A percentile compares a stretch with the other conserved stretches of the same genome.
phyloP scores from a whole-genome alignment of 92 coral and sea anemone genomes.

The Porites divaricata region DNA sequence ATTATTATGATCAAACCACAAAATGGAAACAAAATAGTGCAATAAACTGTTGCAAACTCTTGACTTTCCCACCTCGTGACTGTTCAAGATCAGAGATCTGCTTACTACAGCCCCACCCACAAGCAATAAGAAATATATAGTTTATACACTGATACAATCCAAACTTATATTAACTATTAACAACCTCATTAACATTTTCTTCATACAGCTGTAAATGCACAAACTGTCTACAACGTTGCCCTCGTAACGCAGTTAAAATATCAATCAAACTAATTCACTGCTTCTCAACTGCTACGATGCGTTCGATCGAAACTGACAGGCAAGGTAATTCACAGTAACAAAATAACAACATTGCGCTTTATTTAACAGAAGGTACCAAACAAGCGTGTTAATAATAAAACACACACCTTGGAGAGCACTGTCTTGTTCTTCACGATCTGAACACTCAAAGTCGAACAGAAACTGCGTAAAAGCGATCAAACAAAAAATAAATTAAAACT shows the following conservation, averaged over 20 bases:
- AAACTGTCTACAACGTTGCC: background rate
- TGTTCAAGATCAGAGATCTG: background rate
- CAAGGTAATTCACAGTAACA: background rate
- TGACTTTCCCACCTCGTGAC: background rate
- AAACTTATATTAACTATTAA: background rate
- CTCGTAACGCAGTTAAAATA: background rate
- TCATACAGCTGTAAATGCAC: background rate
- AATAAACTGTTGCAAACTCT: background rate
- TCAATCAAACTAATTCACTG: background rate
- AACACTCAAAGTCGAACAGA: slow-evolving; percentile 72
- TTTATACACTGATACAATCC: too few relatives aligned
- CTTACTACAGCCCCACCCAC: slow-evolving; percentile 15
- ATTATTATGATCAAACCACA: background rate
- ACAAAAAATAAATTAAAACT: background rate
- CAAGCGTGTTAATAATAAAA: background rate
- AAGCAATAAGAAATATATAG: background rate
- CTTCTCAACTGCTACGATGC: background rate
- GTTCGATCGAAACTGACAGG: background rate
- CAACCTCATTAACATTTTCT: background rate
- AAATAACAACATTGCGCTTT: background rate
- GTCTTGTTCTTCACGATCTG: slow-evolving; percentile 71
- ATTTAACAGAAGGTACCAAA: background rate
- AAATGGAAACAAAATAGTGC: background rate
- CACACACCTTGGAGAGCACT: slow-evolving; percentile 23
- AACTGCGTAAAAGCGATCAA: slow-evolving; percentile 51